Conservation (phyloP, 2,888 invertebrate genomes). For the Nezara viridula region DNA sequence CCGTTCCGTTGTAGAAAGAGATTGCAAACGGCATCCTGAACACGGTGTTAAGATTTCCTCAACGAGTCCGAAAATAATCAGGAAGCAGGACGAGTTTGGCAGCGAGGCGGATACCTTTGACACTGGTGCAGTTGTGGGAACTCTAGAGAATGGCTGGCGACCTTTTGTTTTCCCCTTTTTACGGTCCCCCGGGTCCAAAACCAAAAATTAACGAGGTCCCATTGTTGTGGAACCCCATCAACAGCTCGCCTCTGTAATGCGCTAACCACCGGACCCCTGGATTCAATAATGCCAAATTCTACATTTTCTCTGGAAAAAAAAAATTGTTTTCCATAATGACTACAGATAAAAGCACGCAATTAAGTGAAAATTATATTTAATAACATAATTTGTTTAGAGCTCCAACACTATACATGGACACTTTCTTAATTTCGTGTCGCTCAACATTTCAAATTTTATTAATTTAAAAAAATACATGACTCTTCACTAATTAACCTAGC, state of each 20-base stretch:
- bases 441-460: neutral
- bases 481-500: too few species aligned
- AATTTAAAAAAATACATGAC: neutral
- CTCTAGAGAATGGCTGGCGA: neutral
- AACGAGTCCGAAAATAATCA: neutral
- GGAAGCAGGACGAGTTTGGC: neutral
- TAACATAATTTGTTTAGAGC: neutral
- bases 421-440: neutral
- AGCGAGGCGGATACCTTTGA: neutral
- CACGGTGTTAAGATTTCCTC: neutral
- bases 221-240: constrained; percentile 37
- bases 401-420: neutral
- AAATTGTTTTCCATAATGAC: neutral
- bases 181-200: constrained; percentile 38
- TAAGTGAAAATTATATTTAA: neutral
- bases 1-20: too few species aligned
- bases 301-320: neutral
- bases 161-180: constrained; percentile 49
- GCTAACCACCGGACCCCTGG: neutral
- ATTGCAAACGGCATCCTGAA: neutral
- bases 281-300: neutral
- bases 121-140: constrained; percentile 23
- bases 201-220: constrained; percentile 44
- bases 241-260: constrained; percentile 16
- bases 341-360: neutral